Percentiles rank a stretch among this genome's conserved stretches.
These are phyloP conservation scores for Carposina sasakii DNA, from an alignment of 1,140 invertebrate genomes.

Conservation along the genomic window DNA sequence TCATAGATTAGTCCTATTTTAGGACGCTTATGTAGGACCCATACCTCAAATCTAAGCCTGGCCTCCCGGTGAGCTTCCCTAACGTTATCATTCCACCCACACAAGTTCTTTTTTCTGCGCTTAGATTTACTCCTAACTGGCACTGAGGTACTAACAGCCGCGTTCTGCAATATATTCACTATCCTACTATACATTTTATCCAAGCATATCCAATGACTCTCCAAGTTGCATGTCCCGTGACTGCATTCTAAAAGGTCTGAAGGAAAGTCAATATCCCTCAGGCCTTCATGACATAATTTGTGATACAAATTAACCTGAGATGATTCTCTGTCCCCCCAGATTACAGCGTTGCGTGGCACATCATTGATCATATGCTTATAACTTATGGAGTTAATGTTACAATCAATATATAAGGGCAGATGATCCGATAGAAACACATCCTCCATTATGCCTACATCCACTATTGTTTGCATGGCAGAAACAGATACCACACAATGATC, in stretches of 20 bases:
- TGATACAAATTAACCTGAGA: not conserved
- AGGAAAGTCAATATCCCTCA: not conserved
- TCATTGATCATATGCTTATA: not conserved
- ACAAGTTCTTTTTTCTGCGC: not conserved
- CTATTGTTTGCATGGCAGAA: not conserved
- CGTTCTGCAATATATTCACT: not conserved
- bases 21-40: not conserved
- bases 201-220: not conserved
- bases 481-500: not conserved
- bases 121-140: not conserved
- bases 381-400: not conserved
- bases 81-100: not conserved
- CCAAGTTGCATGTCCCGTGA: not conserved
- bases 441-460: not conserved
- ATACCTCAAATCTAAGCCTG: not conserved
- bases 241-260: not conserved
- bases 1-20: not conserved
- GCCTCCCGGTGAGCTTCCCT: not conserved
- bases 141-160: constrained; percentile 1
- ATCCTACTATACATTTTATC: constrained; percentile 3
- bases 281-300: not conserved
- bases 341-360: not conserved
- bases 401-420: not conserved
- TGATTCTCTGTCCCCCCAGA: not conserved
- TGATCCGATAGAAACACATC: not conserved